Evolutionary conservation across 2,797 vertebrate genomes (phyloP).

Genomic region (Rousettus madagascariensis): DNA sequence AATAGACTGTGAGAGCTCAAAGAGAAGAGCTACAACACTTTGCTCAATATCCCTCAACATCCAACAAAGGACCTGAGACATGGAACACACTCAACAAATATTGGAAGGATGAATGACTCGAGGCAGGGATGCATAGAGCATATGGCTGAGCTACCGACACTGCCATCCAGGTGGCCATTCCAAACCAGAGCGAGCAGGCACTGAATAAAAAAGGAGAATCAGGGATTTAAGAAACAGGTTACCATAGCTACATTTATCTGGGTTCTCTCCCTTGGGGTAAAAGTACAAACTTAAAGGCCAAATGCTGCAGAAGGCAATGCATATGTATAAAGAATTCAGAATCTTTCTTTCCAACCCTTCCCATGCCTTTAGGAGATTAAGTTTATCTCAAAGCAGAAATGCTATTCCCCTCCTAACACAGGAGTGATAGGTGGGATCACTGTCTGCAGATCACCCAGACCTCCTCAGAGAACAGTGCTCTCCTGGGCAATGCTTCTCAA

Average conservation of each 20-base stretch:
- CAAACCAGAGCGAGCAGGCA: neutral
- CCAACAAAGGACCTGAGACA: neutral
- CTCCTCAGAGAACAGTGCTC: neutral
- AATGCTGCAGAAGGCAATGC: neutral
- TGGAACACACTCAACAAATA: neutral
- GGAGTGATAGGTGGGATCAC: neutral
- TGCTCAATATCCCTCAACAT: neutral
- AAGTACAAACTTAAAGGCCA: neutral
- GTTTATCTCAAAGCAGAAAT: neutral
- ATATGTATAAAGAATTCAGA: neutral
- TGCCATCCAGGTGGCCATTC: neutral
- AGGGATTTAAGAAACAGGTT: neutral
- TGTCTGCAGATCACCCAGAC: neutral
- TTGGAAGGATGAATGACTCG: neutral
- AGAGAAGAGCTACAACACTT: neutral
- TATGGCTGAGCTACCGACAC: neutral
- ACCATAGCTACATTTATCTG: neutral
- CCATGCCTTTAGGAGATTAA: neutral
- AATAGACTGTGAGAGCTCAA: neutral
- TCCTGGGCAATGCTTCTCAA: neutral
- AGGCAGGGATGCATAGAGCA: neutral
- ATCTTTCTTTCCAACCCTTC: neutral
- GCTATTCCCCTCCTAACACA: too few species aligned
- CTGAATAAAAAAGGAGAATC: neutral
- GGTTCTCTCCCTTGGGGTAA: neutral